phyloP scores from a whole-genome alignment of 1,140 invertebrate species.

The Drosophila ohnishii region DNA sequence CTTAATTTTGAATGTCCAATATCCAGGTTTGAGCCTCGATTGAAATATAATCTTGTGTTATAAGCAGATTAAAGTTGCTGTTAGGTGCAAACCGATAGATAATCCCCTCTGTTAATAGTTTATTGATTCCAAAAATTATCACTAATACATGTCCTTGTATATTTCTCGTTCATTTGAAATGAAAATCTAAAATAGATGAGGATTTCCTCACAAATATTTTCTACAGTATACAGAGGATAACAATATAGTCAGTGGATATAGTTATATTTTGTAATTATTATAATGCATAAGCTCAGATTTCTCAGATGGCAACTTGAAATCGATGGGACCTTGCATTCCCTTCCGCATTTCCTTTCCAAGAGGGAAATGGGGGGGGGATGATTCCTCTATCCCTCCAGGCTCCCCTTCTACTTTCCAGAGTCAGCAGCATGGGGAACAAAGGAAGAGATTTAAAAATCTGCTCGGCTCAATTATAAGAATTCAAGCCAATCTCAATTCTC shows the following conservation, averaged over 20 bases:
- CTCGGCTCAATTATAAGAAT: slow-evolving; percentile 78
- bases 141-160: too few relatives aligned
- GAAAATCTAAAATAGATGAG: too few relatives aligned
- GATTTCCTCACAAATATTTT: too few relatives aligned
- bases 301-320: slow-evolving; percentile 1
- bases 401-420: neutral
- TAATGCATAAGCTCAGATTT: too few relatives aligned
- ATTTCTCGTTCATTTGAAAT: too few relatives aligned
- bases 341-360: slow-evolving; percentile 3
- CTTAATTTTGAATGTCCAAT: neutral
- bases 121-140: neutral
- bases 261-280: too few relatives aligned
- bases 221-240: too few relatives aligned
- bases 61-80: too few relatives aligned
- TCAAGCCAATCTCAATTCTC: slow-evolving; percentile 72
- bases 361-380: too few relatives aligned
- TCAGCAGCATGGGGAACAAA: slow-evolving; percentile 17
- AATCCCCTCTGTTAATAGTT: neutral
- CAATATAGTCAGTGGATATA: too few relatives aligned
- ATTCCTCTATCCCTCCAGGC: neutral
- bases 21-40: neutral
- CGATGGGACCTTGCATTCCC: neutral
- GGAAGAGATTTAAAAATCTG: slow-evolving; percentile 58
- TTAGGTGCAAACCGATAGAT: neutral
- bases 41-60: neutral